Evolutionary conservation across 2,797 vertebrate species (phyloP).

Genomic region (Notoglanidium macrostoma): DNA sequence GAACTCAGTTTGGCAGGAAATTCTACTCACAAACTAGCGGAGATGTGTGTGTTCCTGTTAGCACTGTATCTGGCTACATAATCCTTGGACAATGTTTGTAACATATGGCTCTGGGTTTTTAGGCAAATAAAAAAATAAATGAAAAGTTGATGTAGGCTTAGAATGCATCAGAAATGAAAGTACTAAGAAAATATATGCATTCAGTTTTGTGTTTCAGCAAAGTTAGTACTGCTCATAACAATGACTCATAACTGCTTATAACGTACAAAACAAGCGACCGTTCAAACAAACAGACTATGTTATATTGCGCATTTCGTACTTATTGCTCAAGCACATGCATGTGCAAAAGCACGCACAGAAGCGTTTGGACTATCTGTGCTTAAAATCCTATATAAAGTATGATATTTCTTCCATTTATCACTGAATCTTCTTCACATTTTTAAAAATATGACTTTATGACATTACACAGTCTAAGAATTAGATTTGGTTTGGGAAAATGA

Average conservation of each 20-base stretch:
- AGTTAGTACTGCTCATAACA: not conserved
- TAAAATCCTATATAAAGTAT: not conserved
- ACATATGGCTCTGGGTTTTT: constrained; percentile 30
- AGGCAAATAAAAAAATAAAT: constrained; percentile 9
- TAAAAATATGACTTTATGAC: not conserved
- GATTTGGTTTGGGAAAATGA: not conserved
- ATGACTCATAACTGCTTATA: not conserved
- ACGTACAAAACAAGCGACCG: not conserved
- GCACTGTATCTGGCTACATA: constrained; percentile 38
- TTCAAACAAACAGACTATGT: not conserved
- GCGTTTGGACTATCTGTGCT: not conserved
- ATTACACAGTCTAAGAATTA: not conserved
- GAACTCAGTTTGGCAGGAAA: constrained; percentile 39
- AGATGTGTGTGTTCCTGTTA: constrained; percentile 32
- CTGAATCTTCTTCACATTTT: not conserved
- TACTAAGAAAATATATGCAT: not conserved
- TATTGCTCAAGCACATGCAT: not conserved
- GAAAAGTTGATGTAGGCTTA: not conserved
- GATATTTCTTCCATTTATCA: not conserved
- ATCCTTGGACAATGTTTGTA: constrained; percentile 25
- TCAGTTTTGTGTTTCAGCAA: not conserved
- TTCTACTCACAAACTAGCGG: constrained; percentile 5
- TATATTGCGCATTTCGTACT: not conserved
- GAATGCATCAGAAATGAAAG: constrained; percentile 7
- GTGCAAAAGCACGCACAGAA: not conserved